A percentile compares a stretch with the other conserved stretches of the same genome.
phyloP scores from a whole-genome alignment of 2,888 invertebrate species.

The Andrena praecox region DNA sequence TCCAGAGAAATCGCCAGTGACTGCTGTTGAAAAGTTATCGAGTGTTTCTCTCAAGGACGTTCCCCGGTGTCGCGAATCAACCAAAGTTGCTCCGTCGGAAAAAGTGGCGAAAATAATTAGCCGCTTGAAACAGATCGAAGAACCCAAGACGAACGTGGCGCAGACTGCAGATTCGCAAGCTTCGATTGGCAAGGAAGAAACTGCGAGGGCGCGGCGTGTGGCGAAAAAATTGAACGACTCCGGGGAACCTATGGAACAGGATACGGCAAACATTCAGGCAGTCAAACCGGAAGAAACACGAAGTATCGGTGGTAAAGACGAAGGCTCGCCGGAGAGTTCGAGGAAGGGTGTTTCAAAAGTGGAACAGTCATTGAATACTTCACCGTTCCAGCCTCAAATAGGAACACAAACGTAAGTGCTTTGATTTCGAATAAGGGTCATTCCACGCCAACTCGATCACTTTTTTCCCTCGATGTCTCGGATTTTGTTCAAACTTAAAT shows the following conservation, averaged over 20 bases:
- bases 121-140: background rate
- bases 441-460: too few relatives aligned
- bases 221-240: background rate
- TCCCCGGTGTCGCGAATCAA: background rate
- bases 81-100: background rate
- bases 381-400: background rate
- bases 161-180: too few relatives aligned
- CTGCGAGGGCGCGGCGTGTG: background rate
- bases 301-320: background rate
- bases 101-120: conserved; percentile 12
- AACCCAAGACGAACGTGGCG: background rate
- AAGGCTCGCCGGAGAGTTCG: background rate
- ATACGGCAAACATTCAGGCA: background rate
- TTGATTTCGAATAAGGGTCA: background rate
- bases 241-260: background rate
- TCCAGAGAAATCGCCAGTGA: background rate
- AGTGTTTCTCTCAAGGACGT: background rate
- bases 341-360: background rate
- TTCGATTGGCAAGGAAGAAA: background rate
- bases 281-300: background rate
- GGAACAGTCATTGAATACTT: background rate
- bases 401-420: conserved; percentile 27
- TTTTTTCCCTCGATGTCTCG: too few relatives aligned
- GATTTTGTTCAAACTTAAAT: too few relatives aligned
- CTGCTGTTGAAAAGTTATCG: background rate